These are phyloP conservation scores for Sebastes glaucus DNA, from an alignment of 2,797 vertebrate species.

Conservation along the genomic window DNA sequence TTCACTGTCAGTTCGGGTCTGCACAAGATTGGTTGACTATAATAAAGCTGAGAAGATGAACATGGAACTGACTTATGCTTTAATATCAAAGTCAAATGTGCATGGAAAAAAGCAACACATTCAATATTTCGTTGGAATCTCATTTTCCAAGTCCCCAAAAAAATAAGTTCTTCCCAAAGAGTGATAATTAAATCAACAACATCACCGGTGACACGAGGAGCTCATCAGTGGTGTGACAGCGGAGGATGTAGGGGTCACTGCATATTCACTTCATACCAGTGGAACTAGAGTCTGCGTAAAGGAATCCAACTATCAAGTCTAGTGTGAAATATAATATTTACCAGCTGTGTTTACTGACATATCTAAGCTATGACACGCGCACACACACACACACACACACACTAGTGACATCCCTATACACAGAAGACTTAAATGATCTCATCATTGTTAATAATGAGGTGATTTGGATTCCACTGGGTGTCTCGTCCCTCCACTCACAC, in stretches of 20 bases:
- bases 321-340: background rate
- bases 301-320: background rate
- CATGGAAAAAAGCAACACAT: background rate
- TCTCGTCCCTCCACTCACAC: background rate
- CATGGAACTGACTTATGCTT: background rate
- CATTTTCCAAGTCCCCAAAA: background rate
- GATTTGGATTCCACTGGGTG: conserved; percentile 3
- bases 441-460: background rate
- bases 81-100: background rate
- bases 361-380: background rate
- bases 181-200: background rate
- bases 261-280: background rate
- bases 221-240: background rate
- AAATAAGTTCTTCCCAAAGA: background rate
- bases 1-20: too few relatives aligned
- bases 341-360: background rate
- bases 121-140: background rate
- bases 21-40: too few relatives aligned
- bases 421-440: background rate
- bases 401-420: background rate
- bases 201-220: background rate
- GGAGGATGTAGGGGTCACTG: background rate
- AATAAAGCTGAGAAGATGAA: background rate
- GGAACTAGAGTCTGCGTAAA: background rate
- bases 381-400: background rate